These are phyloP conservation scores for Drosophila pegasa DNA, from an alignment of 2,888 invertebrate genomes.

Conservation along the genomic window DNA sequence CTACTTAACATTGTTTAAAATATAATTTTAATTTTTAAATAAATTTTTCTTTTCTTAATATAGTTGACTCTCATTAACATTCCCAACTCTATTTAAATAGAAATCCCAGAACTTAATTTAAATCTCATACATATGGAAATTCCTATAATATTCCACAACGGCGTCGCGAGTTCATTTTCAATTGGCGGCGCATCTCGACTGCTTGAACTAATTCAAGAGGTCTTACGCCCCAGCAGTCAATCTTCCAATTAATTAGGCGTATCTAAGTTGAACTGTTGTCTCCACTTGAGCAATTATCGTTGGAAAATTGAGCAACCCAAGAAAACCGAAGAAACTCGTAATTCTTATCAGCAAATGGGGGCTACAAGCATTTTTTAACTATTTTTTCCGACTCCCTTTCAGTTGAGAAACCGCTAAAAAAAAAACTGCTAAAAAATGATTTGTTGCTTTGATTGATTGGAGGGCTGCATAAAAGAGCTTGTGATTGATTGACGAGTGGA, in stretches of 20 bases:
- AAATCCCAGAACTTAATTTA: background rate
- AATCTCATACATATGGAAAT: background rate
- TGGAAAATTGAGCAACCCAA: slow-evolving; percentile 22
- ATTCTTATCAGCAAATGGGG: slow-evolving; percentile 36
- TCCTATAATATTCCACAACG: slow-evolving; percentile 11
- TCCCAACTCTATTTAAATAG: background rate
- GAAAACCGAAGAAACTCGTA: slow-evolving; percentile 15
- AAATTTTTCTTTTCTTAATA: too few relatives aligned
- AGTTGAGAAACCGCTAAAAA: slow-evolving; percentile 26
- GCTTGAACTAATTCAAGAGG: slow-evolving; percentile 31
- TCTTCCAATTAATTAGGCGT: slow-evolving; percentile 53
- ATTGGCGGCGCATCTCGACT: slow-evolving; percentile 26
- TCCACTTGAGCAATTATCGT: slow-evolving; percentile 45
- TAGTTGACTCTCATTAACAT: too few relatives aligned
- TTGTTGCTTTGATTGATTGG: slow-evolving; percentile 62
- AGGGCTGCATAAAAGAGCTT: slow-evolving; percentile 38
- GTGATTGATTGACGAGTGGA: slow-evolving; percentile 63
- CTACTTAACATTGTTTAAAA: too few relatives aligned
- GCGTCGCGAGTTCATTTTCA: slow-evolving; percentile 29
- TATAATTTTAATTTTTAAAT: too few relatives aligned
- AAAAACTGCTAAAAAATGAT: slow-evolving; percentile 21
- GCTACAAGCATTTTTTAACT: slow-evolving; percentile 10
- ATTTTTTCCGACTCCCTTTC: slow-evolving; percentile 2
- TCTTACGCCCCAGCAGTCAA: slow-evolving; percentile 31
- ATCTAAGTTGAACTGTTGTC: slow-evolving; percentile 29